Percentiles rank a stretch among this genome's conserved stretches.
phyloP scores from a whole-genome alignment of 2,888 invertebrate species.

The Gymnocheta viridis region DNA sequence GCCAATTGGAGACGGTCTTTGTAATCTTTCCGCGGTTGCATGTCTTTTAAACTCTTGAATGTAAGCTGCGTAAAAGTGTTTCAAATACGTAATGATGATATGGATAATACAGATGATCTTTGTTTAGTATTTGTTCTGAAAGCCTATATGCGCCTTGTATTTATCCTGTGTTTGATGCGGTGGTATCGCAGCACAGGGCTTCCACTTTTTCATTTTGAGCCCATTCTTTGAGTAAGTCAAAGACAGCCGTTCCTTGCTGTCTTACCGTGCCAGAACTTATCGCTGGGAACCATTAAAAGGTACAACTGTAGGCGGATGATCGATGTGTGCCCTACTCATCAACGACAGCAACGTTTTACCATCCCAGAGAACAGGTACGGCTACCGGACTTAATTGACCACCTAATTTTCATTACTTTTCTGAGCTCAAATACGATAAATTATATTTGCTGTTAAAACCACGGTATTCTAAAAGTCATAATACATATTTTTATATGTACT shows the following conservation, averaged over 20 bases:
- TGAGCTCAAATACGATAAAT: too few relatives aligned
- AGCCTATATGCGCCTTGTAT: not conserved
- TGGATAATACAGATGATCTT: slow-evolving; percentile 10
- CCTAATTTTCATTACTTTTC: too few relatives aligned
- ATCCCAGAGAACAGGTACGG: not conserved
- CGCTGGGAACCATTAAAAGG: not conserved
- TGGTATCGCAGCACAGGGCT: too few relatives aligned
- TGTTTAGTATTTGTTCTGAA: not conserved
- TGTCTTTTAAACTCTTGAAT: not conserved
- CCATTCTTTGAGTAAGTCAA: not conserved
- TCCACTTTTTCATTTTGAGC: too few relatives aligned
- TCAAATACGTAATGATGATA: slow-evolving; percentile 15
- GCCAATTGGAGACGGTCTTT: not conserved
- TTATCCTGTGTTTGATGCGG: too few relatives aligned
- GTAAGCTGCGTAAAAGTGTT: slow-evolving; percentile 3
- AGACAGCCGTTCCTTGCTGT: not conserved
- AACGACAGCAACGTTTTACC: too few relatives aligned
- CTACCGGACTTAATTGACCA: too few relatives aligned
- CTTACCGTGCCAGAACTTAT: not conserved
- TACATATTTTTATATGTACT: too few relatives aligned
- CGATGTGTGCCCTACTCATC: too few relatives aligned
- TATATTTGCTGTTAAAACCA: too few relatives aligned
- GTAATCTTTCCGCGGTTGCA: slow-evolving; percentile 17
- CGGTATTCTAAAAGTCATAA: too few relatives aligned
- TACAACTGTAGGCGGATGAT: too few relatives aligned